phyloP scores from a whole-genome alignment of 2,113 vertebrate genomes.

The Alethe diademata region DNA sequence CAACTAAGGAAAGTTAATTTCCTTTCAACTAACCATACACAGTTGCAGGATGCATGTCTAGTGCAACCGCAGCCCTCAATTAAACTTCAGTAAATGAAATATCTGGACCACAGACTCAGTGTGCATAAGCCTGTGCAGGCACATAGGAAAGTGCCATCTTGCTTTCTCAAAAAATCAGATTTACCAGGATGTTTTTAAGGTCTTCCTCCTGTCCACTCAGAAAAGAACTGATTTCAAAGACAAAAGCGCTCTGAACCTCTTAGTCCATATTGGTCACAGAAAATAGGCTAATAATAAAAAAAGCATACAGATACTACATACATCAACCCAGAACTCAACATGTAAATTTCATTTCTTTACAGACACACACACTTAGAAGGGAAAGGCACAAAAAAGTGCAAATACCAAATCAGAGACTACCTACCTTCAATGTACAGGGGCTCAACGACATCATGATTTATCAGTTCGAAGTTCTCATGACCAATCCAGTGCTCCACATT shows the following conservation, averaged over 20 bases:
- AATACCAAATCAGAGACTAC: conserved; percentile 2
- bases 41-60: background rate
- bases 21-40: background rate
- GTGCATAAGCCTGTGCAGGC: rapidly evolving
- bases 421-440: conserved; percentile 98
- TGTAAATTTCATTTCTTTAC: background rate
- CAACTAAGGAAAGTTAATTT: background rate
- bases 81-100: background rate
- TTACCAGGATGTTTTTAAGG: background rate
- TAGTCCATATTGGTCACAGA: background rate
- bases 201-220: background rate
- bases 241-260: background rate
- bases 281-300: background rate
- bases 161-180: background rate
- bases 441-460: conserved; percentile 98
- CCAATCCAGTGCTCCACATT: conserved; percentile 99
- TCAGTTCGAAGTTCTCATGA: conserved; percentile 98
- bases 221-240: background rate
- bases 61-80: background rate
- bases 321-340: background rate
- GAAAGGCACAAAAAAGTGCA: background rate
- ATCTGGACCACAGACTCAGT: background rate
- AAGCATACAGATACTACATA: background rate
- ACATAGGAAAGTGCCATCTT: background rate
- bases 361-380: background rate